Base-by-base conservation (phyloP, 2,888 invertebrate genomes). In the Lymantria dispar region DNA sequence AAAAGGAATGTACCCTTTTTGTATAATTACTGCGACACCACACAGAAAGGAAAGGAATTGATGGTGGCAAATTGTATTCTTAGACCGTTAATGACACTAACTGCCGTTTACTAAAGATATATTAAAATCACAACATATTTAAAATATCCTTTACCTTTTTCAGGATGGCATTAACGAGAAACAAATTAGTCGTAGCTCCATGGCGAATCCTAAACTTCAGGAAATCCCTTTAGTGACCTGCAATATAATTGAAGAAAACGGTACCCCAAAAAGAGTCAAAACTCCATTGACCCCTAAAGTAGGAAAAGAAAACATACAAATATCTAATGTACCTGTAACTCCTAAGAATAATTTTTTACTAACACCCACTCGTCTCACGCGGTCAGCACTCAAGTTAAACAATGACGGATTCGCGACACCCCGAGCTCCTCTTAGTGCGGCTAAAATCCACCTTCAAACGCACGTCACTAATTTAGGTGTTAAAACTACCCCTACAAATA, bases 181-280 rank as follows among this genome's bases (percentile, higher is more conserved):
- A 36, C 82, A 87, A 45, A 90, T 92, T 56, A 75, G 92, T 29
- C 90, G 93, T 53, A 93, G 93, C 57, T 93, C 93, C 0, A 78
- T 93, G 76, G 82, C 72, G 39, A 83, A 46, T 41, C 70, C 55
- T 8, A 87, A 64, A 64, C 71, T 55, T 36, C 71, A 62, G 29
- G 80, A 72, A 54, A 30, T 10, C 12, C 77, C 72, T 37, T 65
- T 60, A 13, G 72, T 78, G 30, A 63, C 78, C 1, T 78, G 61
- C 54, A 60, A 74, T 2, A 58, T 59, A 0, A 72, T 74, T 36
- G 69, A 68, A 3, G 76, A 78, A 43, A 68, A 54, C 36, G 63
- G 39, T 10, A 79, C 83, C 49, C 83, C 81, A 70, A 85, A 83
- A 77, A 85, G 69, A 43, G 69, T 60, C 10, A 77, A 78, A 60